These are phyloP conservation scores for Notarius lentiginosus DNA, from an alignment of 2,113 vertebrate genomes.

Conservation along the genomic window DNA sequence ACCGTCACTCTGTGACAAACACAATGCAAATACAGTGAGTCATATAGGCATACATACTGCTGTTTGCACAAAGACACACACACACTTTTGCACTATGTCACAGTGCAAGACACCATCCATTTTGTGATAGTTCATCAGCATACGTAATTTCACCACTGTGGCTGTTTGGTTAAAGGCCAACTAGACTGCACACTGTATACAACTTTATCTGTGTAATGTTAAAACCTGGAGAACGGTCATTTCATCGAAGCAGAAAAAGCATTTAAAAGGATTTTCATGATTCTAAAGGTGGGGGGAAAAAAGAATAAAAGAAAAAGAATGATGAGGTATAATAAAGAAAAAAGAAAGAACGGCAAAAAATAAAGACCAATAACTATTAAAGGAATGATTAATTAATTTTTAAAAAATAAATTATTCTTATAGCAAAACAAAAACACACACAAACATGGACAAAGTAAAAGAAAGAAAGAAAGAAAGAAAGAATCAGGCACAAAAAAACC, in stretches of 20 bases:
- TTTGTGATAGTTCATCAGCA: constrained; percentile 11
- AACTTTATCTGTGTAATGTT: not conserved
- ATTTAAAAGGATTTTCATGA: not conserved
- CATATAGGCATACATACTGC: constrained; percentile 24
- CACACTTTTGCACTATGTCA: not conserved
- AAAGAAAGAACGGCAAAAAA: constrained; percentile 27
- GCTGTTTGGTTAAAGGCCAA: not conserved
- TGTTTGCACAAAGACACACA: constrained; percentile 27
- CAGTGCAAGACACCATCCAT: constrained; percentile 3
- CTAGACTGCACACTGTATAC: not conserved
- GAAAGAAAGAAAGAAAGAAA: not conserved
- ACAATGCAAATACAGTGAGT: constrained; percentile 27
- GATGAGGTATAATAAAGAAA: constrained; percentile 41
- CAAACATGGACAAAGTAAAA: not conserved
- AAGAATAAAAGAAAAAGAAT: constrained; percentile 30
- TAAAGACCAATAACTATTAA: not conserved
- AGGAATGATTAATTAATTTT: no score
- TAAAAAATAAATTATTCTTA: not conserved
- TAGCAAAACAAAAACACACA: constrained; percentile 14
- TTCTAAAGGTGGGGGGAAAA: not conserved
- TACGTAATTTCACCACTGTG: constrained; percentile 11
- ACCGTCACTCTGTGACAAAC: constrained; percentile 42
- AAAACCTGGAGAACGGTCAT: not conserved
- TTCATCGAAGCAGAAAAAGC: not conserved
- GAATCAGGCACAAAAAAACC: no score